Evolutionary conservation across 2,797 vertebrate species (phyloP), one percentile per base, ranked within the genome.

Genomic region (Xenopus petersii): DNA sequence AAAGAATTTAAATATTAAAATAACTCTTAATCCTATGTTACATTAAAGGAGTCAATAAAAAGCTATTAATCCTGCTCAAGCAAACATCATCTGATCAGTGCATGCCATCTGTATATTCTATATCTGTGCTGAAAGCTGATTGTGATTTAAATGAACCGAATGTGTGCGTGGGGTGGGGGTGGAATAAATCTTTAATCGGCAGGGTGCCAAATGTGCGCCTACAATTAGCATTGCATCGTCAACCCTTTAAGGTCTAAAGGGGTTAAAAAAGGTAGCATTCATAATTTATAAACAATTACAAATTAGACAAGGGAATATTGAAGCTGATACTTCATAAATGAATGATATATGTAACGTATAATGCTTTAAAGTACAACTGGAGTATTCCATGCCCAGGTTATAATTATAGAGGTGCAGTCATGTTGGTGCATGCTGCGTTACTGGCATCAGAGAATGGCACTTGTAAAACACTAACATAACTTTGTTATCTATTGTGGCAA

Each of bases 251-350:
- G 5, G 1, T 3, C 10, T 17, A 56, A 16, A 56, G 15, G 55
- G 55, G 8, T 56, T 16, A n/a, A 56, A 56, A 30, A n/a, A 15
- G 16, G n/a, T 3, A 56, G 16, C 1, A 56, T 58, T 16, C n/a
- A n/a, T n/a, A 58, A 58, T 58, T 5, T 58, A 58, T 17, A 58
- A 58, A 58, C 17, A 58, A 58, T 58, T 58, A 58, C 15, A 60
- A 24, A 60, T 24, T 26, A 26, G 2, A 56, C 8, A 56, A 56
- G 16, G 8, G 16, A n/a, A n/a, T 9, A 21, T 17, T 56, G 16
- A 16, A 17, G 4, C 15, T 56, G 55, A 56, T n/a, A 16, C 15
- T 8, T 56, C 7, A 56, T 16, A 56, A 56, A 56, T 56, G 4
- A 56, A 15, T 56, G n/a, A 56, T 21, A 21, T 21, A 21, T 21